These are phyloP conservation scores for Pantherophis vulpinus DNA, from an alignment of 2,797 vertebrate species.

Conservation along the genomic window DNA sequence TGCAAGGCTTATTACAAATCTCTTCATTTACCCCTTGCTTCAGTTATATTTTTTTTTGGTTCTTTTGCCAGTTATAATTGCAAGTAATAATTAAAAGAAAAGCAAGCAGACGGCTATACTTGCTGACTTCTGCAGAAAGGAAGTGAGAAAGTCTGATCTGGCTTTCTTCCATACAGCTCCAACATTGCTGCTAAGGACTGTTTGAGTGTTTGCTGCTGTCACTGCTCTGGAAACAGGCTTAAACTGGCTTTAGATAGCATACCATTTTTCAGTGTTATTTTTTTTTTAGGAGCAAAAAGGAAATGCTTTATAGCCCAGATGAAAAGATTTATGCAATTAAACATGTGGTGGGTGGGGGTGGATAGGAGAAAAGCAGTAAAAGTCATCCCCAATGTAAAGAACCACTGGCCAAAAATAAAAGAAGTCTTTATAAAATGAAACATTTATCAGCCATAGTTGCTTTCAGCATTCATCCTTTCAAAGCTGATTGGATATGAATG, in stretches of 20 bases:
- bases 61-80: neutral
- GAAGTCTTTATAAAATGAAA: neutral
- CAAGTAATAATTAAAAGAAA: neutral
- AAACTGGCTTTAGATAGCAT: neutral
- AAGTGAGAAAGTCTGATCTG: conserved; percentile 2
- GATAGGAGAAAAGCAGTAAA: neutral
- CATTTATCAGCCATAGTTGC: neutral
- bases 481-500: neutral
- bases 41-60: neutral
- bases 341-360: neutral
- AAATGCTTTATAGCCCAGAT: neutral
- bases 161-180: neutral
- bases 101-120: neutral
- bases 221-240: neutral
- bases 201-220: neutral
- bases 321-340: neutral
- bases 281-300: neutral
- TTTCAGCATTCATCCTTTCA: neutral
- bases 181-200: neutral
- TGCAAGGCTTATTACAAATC: neutral
- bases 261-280: neutral
- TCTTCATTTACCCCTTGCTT: neutral
- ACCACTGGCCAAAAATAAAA: neutral
- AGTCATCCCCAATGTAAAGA: neutral
- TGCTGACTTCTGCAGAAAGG: conserved; percentile 9